These are phyloP conservation scores for Napeogenes sylphis DNA, from an alignment of 2,888 invertebrate species.

Conservation along the genomic window DNA sequence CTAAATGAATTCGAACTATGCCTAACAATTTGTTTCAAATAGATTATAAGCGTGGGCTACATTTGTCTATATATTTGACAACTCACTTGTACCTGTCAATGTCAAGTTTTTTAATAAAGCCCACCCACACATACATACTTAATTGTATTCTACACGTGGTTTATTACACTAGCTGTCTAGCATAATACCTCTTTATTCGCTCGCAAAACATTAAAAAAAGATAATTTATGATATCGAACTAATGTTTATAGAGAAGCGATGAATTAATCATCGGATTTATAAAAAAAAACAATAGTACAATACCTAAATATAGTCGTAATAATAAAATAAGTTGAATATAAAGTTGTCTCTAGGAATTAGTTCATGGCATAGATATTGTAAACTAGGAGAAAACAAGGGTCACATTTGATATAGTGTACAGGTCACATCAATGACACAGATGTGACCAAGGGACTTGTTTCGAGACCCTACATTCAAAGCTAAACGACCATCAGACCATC, in stretches of 20 bases:
- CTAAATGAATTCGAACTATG: too few species aligned
- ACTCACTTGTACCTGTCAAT: constrained; percentile 21
- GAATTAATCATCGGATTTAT: too few species aligned
- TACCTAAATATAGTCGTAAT: too few species aligned
- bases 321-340: too few species aligned
- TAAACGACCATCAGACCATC: constrained; percentile 4
- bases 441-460: constrained; percentile 2
- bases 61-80: constrained; percentile 10
- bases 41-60: constrained; percentile 11
- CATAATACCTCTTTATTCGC: too few species aligned
- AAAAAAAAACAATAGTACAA: too few species aligned
- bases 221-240: too few species aligned
- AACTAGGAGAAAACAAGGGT: constrained; percentile 27
- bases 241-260: too few species aligned
- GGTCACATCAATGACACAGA: constrained; percentile 9
- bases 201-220: too few species aligned
- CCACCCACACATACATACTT: constrained; percentile 14
- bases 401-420: constrained; percentile 11
- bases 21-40: constrained; percentile 2
- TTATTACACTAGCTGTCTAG: too few species aligned
- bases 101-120: constrained; percentile 18
- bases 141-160: constrained; percentile 4
- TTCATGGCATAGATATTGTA: not conserved
- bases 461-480: constrained; percentile 2
- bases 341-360: too few species aligned